These are phyloP conservation scores for Lasioglossum malachurum DNA, from an alignment of 2,888 invertebrate genomes.

Conservation along the genomic window DNA sequence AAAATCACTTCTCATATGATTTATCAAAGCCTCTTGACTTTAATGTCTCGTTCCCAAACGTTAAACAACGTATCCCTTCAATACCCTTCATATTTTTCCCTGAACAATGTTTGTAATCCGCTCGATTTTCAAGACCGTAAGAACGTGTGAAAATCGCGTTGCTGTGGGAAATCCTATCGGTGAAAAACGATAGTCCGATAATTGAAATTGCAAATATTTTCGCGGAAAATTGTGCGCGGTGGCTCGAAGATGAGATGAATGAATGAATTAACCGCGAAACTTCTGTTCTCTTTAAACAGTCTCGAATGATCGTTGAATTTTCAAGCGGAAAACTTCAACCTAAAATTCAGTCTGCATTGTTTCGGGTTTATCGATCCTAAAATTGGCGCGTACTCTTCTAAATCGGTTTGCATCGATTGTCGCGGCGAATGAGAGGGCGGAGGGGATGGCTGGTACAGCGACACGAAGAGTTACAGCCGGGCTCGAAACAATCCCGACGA, in stretches of 20 bases:
- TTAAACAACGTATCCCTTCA: not conserved
- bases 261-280: not conserved
- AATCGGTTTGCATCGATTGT: slow-evolving; percentile 11
- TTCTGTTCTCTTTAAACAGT: not conserved
- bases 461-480: slow-evolving; percentile 77
- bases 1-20: not conserved
- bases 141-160: not conserved
- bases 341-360: not conserved
- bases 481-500: slow-evolving; percentile 82
- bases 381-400: not conserved
- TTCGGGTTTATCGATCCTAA: not conserved
- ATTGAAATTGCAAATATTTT: slow-evolving; percentile 9
- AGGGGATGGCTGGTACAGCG: slow-evolving; percentile 44
- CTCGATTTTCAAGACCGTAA: not conserved
- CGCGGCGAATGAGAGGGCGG: slow-evolving; percentile 24
- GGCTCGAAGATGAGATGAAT: not conserved
- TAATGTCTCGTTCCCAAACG: not conserved
- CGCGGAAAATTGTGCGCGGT: not conserved
- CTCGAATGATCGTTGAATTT: not conserved
- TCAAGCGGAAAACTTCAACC: not conserved
- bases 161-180: not conserved
- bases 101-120: not conserved
- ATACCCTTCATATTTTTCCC: not conserved
- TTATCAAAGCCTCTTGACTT: not conserved
- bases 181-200: not conserved